These are phyloP conservation scores for Nicator chloris DNA, from an alignment of 2,113 vertebrate genomes.

Conservation along the genomic window DNA sequence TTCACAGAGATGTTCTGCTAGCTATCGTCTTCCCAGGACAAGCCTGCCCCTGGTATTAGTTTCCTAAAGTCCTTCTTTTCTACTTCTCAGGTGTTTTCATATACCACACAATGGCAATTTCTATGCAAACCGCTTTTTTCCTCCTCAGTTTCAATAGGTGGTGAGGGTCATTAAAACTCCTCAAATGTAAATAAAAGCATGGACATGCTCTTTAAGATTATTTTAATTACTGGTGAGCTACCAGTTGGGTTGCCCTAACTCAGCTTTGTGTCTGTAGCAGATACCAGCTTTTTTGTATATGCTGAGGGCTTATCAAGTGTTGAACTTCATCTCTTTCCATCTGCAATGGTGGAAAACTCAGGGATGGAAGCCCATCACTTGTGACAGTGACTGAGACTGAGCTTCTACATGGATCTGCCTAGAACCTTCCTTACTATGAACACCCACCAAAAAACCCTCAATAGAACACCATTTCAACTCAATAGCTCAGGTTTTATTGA, in stretches of 20 bases:
- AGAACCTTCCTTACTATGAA: background rate
- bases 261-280: background rate
- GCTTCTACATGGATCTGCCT: background rate
- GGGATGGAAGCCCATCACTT: background rate
- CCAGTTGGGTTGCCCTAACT: background rate
- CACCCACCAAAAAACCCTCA: accelerated
- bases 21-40: background rate
- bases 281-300: background rate
- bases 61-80: background rate
- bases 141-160: background rate
- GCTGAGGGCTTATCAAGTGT: background rate
- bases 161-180: background rate
- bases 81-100: background rate
- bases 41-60: background rate
- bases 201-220: background rate
- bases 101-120: background rate
- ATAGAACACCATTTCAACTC: background rate
- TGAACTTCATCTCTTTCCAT: background rate
- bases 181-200: background rate
- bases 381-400: background rate
- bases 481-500: background rate
- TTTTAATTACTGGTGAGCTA: background rate
- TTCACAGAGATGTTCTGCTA: background rate
- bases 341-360: background rate
- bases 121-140: background rate